phyloP scores from a whole-genome alignment of 2,888 invertebrate species.

The Sycophila texana region DNA sequence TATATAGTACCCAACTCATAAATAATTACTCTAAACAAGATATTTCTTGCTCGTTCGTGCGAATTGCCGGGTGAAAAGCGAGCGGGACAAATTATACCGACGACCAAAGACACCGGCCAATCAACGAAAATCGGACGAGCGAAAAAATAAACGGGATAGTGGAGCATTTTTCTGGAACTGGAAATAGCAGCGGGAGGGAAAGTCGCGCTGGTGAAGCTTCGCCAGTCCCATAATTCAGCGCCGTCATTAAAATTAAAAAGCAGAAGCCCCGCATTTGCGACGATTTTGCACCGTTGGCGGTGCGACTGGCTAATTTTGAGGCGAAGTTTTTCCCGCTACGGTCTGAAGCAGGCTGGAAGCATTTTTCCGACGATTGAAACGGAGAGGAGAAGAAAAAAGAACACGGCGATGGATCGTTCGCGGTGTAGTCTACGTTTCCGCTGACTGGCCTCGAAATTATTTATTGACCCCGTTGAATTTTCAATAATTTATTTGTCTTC shows the following conservation, averaged over 20 bases:
- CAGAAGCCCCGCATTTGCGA: constrained; percentile 10
- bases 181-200: constrained; percentile 21
- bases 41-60: too few relatives aligned
- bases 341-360: too few relatives aligned
- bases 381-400: neutral
- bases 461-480: constrained; percentile 25
- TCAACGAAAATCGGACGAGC: too few relatives aligned
- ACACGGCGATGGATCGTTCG: neutral
- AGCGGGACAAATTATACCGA: too few relatives aligned
- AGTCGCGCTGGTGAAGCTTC: constrained; percentile 8
- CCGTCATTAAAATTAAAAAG: constrained; percentile 55
- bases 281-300: constrained; percentile 26
- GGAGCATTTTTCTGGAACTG: neutral
- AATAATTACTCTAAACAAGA: too few relatives aligned
- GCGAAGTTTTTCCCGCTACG: too few relatives aligned
- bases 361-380: neutral
- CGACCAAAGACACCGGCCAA: too few relatives aligned
- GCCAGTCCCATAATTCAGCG: constrained; percentile 46
- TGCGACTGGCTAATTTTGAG: constrained; percentile 34
- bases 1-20: too few relatives aligned
- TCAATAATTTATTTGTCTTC: constrained; percentile 24
- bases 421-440: constrained; percentile 4
- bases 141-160: too few relatives aligned
- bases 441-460: constrained; percentile 26
- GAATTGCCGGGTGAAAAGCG: too few relatives aligned